A percentile compares a stretch with the other conserved stretches of the same genome.
Conservation (phyloP, 2,888 invertebrate species). For the Antheraea assamensis region DNA sequence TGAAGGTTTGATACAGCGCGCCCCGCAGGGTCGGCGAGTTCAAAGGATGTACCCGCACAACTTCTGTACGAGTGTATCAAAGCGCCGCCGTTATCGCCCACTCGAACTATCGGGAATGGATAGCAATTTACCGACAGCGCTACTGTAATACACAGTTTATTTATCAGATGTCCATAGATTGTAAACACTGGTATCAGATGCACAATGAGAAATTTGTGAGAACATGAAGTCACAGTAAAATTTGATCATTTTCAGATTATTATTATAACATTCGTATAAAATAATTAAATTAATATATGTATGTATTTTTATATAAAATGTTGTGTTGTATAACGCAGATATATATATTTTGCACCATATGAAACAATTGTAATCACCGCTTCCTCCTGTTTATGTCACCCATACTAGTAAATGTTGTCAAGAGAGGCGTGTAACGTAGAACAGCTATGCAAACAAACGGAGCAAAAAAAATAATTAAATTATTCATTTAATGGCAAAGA, state of each 20-base stretch:
- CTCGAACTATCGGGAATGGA: constrained; percentile 59
- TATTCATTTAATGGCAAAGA: background rate
- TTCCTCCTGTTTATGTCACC: constrained; percentile 54
- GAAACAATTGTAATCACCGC: constrained; percentile 37
- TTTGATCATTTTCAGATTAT: background rate
- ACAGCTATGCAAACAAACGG: background rate
- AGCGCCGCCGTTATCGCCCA: constrained; percentile 69
- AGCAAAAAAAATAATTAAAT: background rate
- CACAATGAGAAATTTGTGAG: background rate
- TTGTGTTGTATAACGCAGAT: too few species aligned
- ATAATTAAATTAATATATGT: too few species aligned
- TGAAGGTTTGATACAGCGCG: constrained; percentile 67
- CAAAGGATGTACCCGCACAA: constrained; percentile 56
- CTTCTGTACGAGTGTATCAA: constrained; percentile 51
- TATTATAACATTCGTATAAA: background rate
- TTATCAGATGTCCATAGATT: constrained; percentile 34
- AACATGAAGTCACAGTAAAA: background rate
- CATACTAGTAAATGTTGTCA: constrained; percentile 54
- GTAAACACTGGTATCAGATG: constrained; percentile 12
- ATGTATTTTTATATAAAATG: too few species aligned
- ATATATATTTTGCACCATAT: constrained; percentile 20
- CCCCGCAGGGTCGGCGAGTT: constrained; percentile 66
- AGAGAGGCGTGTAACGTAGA: background rate
- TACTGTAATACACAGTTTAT: constrained; percentile 60
- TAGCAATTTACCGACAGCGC: constrained; percentile 60